Percentiles rank a stretch among this genome's conserved stretches.
These are phyloP conservation scores for Nerophis ophidion DNA, from an alignment of 2,113 vertebrate genomes.

Conservation along the genomic window DNA sequence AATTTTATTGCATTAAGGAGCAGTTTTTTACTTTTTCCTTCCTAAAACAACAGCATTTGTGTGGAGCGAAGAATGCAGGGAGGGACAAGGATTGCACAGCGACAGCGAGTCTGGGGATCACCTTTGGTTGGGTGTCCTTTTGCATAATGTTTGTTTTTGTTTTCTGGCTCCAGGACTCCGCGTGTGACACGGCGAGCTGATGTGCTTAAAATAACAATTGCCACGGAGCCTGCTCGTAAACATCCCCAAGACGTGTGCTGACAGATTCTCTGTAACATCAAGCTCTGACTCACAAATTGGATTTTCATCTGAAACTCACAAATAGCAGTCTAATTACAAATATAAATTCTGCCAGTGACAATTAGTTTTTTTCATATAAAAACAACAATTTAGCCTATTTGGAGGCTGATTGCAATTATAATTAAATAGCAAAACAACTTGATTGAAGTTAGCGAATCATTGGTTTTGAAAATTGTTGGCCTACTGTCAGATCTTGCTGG, in stretches of 20 bases:
- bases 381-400: too few relatives aligned
- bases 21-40: conserved; percentile 30
- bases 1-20: not conserved
- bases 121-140: conserved; percentile 27
- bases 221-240: conserved; percentile 19
- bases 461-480: too few relatives aligned
- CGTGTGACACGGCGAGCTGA: conserved; percentile 23
- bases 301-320: not conserved
- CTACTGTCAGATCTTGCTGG: too few relatives aligned
- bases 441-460: too few relatives aligned
- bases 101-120: conserved; percentile 34
- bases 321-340: too few relatives aligned
- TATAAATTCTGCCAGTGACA: too few relatives aligned
- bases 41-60: conserved; percentile 31
- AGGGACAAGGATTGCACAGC: conserved; percentile 17
- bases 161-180: conserved; percentile 24
- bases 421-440: too few relatives aligned
- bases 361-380: too few relatives aligned
- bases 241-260: conserved; percentile 15
- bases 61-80: conserved; percentile 20
- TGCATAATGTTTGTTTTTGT: conserved; percentile 16
- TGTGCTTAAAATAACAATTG: conserved; percentile 33
- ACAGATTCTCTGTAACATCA: conserved; percentile 3
- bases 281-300: not conserved
- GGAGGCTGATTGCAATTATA: too few relatives aligned